A percentile compares a stretch with the other conserved stretches of the same genome.
Evolutionary conservation across 2,888 invertebrate species (phyloP).

Genomic region (Pristionchus entomophagus): DNA sequence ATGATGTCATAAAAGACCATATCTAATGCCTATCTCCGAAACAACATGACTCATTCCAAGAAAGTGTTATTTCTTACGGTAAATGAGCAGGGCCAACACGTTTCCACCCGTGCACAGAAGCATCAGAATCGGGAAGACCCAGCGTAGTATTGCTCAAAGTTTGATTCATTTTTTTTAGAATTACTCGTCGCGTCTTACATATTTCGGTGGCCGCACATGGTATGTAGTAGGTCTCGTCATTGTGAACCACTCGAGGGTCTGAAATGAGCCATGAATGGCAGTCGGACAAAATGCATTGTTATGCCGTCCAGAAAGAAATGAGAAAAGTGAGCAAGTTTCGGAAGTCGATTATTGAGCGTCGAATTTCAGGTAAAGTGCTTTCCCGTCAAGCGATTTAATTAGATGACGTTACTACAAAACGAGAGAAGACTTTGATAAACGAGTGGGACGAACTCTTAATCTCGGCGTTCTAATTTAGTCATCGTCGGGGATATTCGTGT

Average conservation of each 20-base stretch:
- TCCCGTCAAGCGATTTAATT: no score
- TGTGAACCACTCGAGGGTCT: conserved; percentile 23
- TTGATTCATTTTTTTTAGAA: neutral
- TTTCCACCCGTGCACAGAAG: conserved; percentile 70
- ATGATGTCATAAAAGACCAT: no score
- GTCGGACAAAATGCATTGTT: no score
- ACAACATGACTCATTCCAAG: no score
- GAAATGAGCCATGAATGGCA: neutral
- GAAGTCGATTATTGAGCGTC: no score
- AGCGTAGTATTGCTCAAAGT: conserved; percentile 60
- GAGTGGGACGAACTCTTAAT: neutral
- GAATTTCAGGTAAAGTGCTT: no score
- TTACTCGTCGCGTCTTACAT: neutral
- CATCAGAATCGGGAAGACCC: conserved; percentile 66
- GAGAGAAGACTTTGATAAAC: no score
- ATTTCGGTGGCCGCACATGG: conserved; percentile 37
- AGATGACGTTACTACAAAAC: no score
- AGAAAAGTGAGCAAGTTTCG: no score
- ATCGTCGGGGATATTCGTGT: no score
- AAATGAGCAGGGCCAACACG: conserved; percentile 70
- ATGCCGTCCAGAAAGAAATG: no score
- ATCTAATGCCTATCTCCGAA: no score
- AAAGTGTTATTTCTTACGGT: conserved; percentile 46
- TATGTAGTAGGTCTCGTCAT: conserved; percentile 18
- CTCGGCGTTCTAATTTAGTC: neutral